Evolutionary conservation across 2,888 invertebrate genomes (phyloP), one percentile per base, ranked within the genome.

Genomic region (Platycnemis pennipes): DNA sequence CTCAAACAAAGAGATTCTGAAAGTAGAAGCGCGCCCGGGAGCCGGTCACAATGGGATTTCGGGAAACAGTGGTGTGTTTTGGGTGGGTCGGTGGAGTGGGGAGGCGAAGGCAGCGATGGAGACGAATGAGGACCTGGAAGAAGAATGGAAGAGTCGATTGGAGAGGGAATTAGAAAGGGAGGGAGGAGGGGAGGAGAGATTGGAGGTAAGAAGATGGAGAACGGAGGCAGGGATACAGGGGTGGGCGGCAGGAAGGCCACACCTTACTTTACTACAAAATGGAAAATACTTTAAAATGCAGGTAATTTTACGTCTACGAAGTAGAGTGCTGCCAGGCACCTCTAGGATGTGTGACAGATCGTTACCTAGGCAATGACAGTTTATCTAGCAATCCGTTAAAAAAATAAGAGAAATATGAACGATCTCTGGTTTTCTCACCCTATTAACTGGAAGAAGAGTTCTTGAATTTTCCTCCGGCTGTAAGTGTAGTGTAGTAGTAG

Each of bases 1-100:
- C 44, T 56, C 56, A 87, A 44, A 91, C 56, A 56, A 91, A 53
- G 91, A 63, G 91, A 63, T 91, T 63, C 44, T 69, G 63, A 91
- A 91, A 91, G 91, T 31, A 44, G 26, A 56, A 53, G 56, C n/a
- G 56, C 37, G 11, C 87, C 45, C 44, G 42, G n/a, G 26, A 44
- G 87, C 26, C 26, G 87, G 45, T 87, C 45, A 87, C 44, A 87
- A 77, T 44, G 46, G 87, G 46, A n/a, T 44, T 77, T 77, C 26
- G 37, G 45, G 45, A 46, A 44, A 11, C 26, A 37, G 3, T 42
- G 86, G 1, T 11, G 11, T 44, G 86, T 44, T 16, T 26, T 7
- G 63, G 63, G 63, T 16, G 63, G 63, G 13, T 3, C 5, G 63
- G n/a, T n/a, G 1, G 46, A 44, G 44, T 8, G 44, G n/a, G 45